A percentile compares a stretch with the other conserved stretches of the same genome.
phyloP scores from a whole-genome alignment of 2,888 invertebrate genomes.

The Magallana nippona region DNA sequence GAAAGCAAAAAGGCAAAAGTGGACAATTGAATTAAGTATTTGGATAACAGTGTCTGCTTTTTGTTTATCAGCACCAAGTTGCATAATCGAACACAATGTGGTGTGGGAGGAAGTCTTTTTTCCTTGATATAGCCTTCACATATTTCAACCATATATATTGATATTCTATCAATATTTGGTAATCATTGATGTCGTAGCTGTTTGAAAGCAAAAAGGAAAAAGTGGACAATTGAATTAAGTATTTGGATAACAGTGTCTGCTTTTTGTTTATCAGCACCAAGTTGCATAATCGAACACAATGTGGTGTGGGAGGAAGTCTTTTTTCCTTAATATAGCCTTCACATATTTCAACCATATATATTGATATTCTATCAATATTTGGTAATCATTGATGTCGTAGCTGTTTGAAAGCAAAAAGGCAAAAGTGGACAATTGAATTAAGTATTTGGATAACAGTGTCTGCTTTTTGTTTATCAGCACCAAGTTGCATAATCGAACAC shows the following conservation, averaged over 20 bases:
- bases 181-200: neutral
- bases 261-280: neutral
- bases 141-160: neutral
- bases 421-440: neutral
- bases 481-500: neutral
- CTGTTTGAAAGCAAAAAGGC: neutral
- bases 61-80: neutral
- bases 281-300: neutral
- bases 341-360: neutral
- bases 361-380: slow-evolving; percentile 12
- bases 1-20: neutral
- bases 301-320: neutral
- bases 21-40: neutral
- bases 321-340: neutral
- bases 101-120: neutral
- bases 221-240: neutral
- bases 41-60: neutral
- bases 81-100: neutral
- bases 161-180: neutral
- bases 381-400: neutral
- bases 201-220: neutral
- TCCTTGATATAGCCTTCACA: neutral
- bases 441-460: neutral
- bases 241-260: neutral
- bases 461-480: neutral